These are phyloP conservation scores for Himalopsyche tibetana DNA, from an alignment of 2,888 invertebrate genomes.

Conservation along the genomic window DNA sequence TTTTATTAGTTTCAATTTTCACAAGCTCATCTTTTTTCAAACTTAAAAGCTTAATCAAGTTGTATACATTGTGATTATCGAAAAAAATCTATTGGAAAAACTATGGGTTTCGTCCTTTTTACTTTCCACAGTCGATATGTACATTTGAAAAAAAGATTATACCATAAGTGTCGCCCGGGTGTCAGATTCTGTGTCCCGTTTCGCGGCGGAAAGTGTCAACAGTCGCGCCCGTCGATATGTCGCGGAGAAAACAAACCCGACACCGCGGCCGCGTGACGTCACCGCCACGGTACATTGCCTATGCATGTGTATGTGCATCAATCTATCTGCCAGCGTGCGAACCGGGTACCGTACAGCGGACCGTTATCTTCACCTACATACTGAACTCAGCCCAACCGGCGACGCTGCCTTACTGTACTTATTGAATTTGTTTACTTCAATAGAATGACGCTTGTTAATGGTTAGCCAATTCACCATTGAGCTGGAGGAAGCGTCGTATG, in stretches of 20 bases:
- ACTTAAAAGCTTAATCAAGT: no score
- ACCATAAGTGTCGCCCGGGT: not conserved
- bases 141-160: no score
- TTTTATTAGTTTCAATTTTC: no score
- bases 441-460: no score
- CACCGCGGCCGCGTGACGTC: conserved; percentile 5
- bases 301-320: conserved; percentile 15
- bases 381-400: not conserved
- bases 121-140: no score
- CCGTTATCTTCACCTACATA: conserved; percentile 42
- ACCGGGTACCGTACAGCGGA: conserved; percentile 7
- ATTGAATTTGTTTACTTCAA: not conserved
- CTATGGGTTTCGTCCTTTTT: no score
- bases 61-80: no score
- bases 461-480: no score
- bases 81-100: no score
- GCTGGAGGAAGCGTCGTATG: no score
- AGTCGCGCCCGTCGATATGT: not conserved
- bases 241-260: not conserved
- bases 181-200: not conserved
- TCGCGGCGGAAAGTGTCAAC: conserved; percentile 22
- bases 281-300: not conserved
- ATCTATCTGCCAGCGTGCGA: conserved; percentile 6
- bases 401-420: conserved; percentile 12
- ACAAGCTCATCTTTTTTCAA: no score